A percentile compares a stretch with the other conserved stretches of the same genome.
phyloP scores from a whole-genome alignment of 2,113 vertebrate species.

The Pelobates fuscus region DNA sequence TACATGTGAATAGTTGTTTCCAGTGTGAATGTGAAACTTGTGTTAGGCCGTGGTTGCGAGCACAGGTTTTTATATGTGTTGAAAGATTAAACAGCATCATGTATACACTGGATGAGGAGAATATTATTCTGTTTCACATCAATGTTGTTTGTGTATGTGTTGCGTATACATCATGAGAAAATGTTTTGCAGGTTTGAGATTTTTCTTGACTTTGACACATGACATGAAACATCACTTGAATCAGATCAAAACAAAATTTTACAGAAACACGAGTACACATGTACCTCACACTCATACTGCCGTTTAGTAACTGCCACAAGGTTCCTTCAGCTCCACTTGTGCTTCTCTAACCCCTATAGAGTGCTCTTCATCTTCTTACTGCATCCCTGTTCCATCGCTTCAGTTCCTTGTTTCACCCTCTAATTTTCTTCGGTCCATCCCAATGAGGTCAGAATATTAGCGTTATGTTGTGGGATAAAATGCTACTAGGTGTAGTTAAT shows the following conservation, averaged over 20 bases:
- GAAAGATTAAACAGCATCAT: too few relatives aligned
- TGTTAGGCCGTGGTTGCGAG: too few relatives aligned
- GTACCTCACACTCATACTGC: constrained; percentile 20
- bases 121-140: too few relatives aligned
- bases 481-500: constrained; percentile 26
- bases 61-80: too few relatives aligned
- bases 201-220: too few relatives aligned
- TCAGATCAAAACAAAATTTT: too few relatives aligned
- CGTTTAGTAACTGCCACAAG: constrained; percentile 37
- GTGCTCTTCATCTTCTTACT: background rate
- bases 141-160: too few relatives aligned
- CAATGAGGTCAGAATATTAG: constrained; percentile 5
- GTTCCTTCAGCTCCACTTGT: background rate
- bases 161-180: too few relatives aligned
- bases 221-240: background rate
- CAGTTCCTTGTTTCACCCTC: background rate
- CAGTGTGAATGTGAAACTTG: too few relatives aligned
- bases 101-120: too few relatives aligned
- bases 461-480: background rate
- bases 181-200: background rate
- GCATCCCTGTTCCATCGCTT: background rate
- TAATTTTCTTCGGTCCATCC: background rate
- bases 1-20: too few relatives aligned
- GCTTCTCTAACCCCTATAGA: background rate
- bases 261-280: background rate